phyloP scores from a whole-genome alignment of 2,888 invertebrate genomes.

The Melanophora roralis region DNA sequence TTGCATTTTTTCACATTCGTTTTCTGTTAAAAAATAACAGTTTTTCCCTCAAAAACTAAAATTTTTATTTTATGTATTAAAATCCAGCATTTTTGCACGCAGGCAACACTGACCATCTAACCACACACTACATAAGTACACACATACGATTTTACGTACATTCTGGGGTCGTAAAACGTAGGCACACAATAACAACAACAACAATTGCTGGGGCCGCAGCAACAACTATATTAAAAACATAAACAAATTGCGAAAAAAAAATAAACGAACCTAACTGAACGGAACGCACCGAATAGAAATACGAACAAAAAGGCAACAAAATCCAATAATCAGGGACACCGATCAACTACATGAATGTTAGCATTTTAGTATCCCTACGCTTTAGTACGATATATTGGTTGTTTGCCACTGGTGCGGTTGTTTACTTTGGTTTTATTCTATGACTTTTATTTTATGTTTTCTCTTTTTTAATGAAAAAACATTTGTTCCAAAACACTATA shows the following conservation, averaged over 20 bases:
- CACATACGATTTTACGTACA: conserved; percentile 38
- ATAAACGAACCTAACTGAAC: too few species aligned
- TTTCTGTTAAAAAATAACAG: too few species aligned
- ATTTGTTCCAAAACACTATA: conserved; percentile 1
- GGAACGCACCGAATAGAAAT: conserved; percentile 11
- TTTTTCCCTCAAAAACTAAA: too few species aligned
- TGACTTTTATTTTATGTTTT: conserved; percentile 61
- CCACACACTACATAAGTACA: too few species aligned
- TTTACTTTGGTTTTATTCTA: conserved; percentile 57
- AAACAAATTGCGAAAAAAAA: background rate
- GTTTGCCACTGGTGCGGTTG: conserved; percentile 72
- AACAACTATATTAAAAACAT: conserved; percentile 9
- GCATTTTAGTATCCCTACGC: conserved; percentile 69
- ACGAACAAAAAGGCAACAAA: conserved; percentile 25
- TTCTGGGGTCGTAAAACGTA: conserved; percentile 53
- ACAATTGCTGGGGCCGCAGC: conserved; percentile 6
- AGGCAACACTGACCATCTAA: too few species aligned
- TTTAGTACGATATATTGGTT: conserved; percentile 75
- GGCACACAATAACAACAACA: conserved; percentile 27
- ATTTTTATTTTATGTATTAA: too few species aligned
- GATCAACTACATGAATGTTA: conserved; percentile 38
- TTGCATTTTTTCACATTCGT: too few species aligned
- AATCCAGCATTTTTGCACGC: too few species aligned
- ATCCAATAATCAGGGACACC: conserved; percentile 59
- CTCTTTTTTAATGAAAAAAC: background rate